Base-by-base conservation (phyloP, 2,113 vertebrate genomes). In the Cyprinodon variegatus region DNA sequence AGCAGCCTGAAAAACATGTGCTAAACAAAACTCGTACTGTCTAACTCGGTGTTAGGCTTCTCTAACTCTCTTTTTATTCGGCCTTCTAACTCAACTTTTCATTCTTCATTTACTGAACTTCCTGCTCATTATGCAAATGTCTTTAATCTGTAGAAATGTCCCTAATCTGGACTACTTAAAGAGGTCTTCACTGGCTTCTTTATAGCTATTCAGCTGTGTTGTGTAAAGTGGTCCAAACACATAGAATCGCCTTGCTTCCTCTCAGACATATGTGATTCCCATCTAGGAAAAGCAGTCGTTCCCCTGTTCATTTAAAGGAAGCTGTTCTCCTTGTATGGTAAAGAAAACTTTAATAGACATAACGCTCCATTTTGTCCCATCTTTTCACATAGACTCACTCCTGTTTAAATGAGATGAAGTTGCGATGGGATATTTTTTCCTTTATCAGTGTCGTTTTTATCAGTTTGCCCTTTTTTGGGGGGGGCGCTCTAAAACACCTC, bases 281-380 rank as follows among this genome's bases (percentile, higher is more conserved):
- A 70, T 78, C 62, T 39, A 81, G 1, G 77, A 80, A 71, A 76
- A 59, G 75, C 36, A 75, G 63, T 74, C 70, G 69, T 70, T 76
- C 65, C 46, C 15, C 62, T 68, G 65, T 20, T 76, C 20, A 48
- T 67, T 48, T 64, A 66, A 63, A 76, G 29, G 65, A 83, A 82
- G 65, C 22, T 8, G 78, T 85, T 88, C 40, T 76, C 83, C 86
- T 87, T 86, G 20, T 87, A 87, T 79, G 86, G 84, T 0, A 80
- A 89, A 77, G 84, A 77, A 88, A 79, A 80, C 77, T 83, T 87
- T 83, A 82, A 79, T 78, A 76, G 77, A 76, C 71, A 36, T 81
- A 69, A 69, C 83, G 70, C 61, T 73, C 65, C 39, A 50, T 73
- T 39, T 61, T 81, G 62, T 68, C 83, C 46, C 38, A 41, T 13